phyloP scores from a whole-genome alignment of 2,888 invertebrate genomes.

The Agrochola litura region DNA sequence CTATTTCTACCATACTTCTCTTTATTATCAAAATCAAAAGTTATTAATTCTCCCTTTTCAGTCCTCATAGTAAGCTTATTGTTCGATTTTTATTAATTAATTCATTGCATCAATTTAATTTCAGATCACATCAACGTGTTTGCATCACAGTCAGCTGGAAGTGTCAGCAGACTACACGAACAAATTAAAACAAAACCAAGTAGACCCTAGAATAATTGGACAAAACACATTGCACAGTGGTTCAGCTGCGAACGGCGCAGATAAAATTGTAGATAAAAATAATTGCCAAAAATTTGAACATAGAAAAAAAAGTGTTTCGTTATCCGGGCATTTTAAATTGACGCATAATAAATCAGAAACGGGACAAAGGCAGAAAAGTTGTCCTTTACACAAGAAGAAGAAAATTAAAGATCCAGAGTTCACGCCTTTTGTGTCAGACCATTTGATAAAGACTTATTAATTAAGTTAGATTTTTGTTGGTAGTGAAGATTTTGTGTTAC shows the following conservation, averaged over 20 bases:
- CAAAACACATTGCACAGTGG: slow-evolving; percentile 57
- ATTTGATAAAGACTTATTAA: slow-evolving; percentile 88
- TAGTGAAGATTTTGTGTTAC: slow-evolving; percentile 51
- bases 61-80: not conserved
- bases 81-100: no score
- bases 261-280: slow-evolving; percentile 65
- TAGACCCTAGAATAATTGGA: slow-evolving; percentile 61
- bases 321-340: slow-evolving; percentile 83
- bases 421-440: slow-evolving; percentile 82
- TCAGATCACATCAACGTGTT: slow-evolving; percentile 85
- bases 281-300: slow-evolving; percentile 80
- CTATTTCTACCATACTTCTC: no score
- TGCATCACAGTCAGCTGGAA: slow-evolving; percentile 87
- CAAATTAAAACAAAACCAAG: slow-evolving; percentile 65
- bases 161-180: slow-evolving; percentile 75
- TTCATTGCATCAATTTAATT: slow-evolving; percentile 52
- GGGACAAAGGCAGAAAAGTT: slow-evolving; percentile 83
- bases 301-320: slow-evolving; percentile 81
- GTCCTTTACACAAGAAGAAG: slow-evolving; percentile 84
- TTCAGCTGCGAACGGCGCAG: slow-evolving; percentile 48
- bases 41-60: not conserved
- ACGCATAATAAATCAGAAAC: slow-evolving; percentile 86
- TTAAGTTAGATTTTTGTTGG: slow-evolving; percentile 49
- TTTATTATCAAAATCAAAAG: not conserved
- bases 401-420: slow-evolving; percentile 82